phyloP scores from a whole-genome alignment of 92 coral and sea anemone genomes.

The Siderastrea siderea region DNA sequence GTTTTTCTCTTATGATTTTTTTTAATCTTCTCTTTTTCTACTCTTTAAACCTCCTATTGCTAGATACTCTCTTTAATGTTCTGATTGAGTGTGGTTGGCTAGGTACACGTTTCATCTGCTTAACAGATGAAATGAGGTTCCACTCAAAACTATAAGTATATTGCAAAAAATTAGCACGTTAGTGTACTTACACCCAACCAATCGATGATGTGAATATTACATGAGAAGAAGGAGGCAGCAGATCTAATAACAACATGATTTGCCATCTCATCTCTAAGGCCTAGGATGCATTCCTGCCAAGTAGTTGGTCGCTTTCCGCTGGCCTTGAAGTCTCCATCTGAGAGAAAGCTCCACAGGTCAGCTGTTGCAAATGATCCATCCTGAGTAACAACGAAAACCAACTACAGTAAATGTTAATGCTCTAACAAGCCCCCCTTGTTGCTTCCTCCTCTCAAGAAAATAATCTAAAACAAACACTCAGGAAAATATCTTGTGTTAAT shows the following conservation, averaged over 20 bases:
- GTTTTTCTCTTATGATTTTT: too few relatives aligned
- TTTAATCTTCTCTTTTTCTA: too few relatives aligned
- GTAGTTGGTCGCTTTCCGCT: slow-evolving; percentile 52
- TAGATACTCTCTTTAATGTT: too few relatives aligned
- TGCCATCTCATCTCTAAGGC: slow-evolving; percentile 68
- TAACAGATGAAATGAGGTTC: too few relatives aligned
- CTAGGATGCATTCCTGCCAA: slow-evolving; percentile 64
- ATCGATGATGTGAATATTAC: slow-evolving; percentile 66
- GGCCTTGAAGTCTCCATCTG: slow-evolving; percentile 54
- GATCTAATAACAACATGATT: slow-evolving; percentile 57
- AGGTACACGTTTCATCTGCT: too few relatives aligned
- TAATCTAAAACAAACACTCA: neutral
- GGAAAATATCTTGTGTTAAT: neutral
- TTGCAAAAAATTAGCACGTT: neutral
- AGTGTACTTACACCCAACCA: slow-evolving; percentile 62
- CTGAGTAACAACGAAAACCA: slow-evolving; percentile 6
- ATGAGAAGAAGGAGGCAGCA: slow-evolving; percentile 62
- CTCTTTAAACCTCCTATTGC: too few relatives aligned
- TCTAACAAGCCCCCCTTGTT: neutral
- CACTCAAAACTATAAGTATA: too few relatives aligned
- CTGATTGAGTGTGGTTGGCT: too few relatives aligned
- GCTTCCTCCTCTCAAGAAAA: slow-evolving; percentile 1
- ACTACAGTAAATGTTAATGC: neutral
- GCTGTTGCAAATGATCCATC: slow-evolving; percentile 46
- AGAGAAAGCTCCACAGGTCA: slow-evolving; percentile 40